Evolutionary conservation across 2,888 invertebrate genomes (phyloP).

Genomic region (Dicranocentrus wangi): DNA sequence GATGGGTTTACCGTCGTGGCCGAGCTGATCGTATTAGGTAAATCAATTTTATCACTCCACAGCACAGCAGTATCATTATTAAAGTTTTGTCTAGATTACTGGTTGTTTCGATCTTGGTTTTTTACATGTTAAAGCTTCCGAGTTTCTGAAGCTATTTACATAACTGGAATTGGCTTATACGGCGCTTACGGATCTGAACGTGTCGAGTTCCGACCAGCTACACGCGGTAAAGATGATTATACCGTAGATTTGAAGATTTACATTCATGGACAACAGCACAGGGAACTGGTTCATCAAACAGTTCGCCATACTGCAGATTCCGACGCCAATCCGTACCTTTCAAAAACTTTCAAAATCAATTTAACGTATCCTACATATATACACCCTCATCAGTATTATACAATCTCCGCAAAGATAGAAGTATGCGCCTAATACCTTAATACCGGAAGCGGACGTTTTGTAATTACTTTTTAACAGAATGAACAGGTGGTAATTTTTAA

Average conservation of each 20-base stretch:
- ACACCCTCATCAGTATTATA: slow-evolving; percentile 35
- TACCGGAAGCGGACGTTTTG: not conserved
- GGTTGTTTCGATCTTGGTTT: not conserved
- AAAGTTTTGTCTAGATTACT: not conserved
- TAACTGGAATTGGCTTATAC: slow-evolving; percentile 42
- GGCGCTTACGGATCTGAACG: not conserved
- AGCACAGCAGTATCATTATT: not conserved
- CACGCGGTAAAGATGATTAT: no score
- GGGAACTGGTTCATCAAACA: not conserved
- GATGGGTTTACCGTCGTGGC: slow-evolving; percentile 11
- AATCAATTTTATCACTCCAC: not conserved
- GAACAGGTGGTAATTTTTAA: not conserved
- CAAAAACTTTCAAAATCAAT: not conserved
- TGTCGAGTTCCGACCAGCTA: not conserved
- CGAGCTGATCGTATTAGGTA: slow-evolving; percentile 26
- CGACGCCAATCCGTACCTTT: not conserved
- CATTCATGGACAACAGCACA: slow-evolving; percentile 9
- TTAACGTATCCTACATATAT: not conserved
- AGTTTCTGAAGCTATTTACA: slow-evolving; percentile 25
- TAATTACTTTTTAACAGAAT: no score
- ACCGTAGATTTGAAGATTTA: not conserved
- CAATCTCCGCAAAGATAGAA: slow-evolving; percentile 7
- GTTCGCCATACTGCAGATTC: not conserved
- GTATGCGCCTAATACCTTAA: not conserved
- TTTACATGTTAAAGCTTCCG: slow-evolving; percentile 22